Evolutionary conservation across 1,140 invertebrate species (phyloP).

Genomic region (Lepidostoma basale): DNA sequence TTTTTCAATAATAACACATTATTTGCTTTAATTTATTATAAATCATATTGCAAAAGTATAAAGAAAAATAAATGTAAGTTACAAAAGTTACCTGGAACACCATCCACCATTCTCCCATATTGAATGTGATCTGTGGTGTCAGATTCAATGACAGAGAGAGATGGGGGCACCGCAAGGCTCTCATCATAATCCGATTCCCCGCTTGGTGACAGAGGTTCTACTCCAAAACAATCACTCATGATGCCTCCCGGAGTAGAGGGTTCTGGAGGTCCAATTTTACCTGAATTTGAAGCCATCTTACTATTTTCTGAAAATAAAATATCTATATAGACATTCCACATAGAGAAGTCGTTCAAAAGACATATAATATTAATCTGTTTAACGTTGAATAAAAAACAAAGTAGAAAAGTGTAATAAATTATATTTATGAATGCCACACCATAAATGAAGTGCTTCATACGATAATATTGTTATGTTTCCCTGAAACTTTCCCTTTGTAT

Average conservation of each 20-base stretch:
- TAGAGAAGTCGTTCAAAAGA: neutral
- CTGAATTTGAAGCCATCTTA: constrained; percentile 17
- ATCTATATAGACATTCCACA: neutral
- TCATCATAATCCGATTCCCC: constrained; percentile 55
- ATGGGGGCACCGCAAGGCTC: constrained; percentile 57
- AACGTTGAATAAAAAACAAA: too few species aligned
- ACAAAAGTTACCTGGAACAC: constrained; percentile 32
- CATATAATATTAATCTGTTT: neutral
- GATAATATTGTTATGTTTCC: too few species aligned
- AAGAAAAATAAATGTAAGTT: too few species aligned
- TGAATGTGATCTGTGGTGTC: neutral
- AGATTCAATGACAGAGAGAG: constrained; percentile 51
- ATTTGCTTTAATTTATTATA: neutral
- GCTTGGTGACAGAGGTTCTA: constrained; percentile 23
- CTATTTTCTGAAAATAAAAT: constrained; percentile 11
- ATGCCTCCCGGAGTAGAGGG: constrained; percentile 20
- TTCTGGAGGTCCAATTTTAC: neutral
- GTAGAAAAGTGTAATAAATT: too few species aligned
- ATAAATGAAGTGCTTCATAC: too few species aligned
- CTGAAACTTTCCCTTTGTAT: too few species aligned
- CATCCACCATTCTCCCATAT: neutral
- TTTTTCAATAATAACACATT: neutral
- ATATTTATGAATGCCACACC: too few species aligned
- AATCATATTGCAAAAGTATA: neutral
- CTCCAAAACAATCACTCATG: constrained; percentile 14